Evolutionary conservation across 2,797 vertebrate genomes (phyloP), one percentile per base, ranked within the genome.

Genomic region (Muscicapa striata): DNA sequence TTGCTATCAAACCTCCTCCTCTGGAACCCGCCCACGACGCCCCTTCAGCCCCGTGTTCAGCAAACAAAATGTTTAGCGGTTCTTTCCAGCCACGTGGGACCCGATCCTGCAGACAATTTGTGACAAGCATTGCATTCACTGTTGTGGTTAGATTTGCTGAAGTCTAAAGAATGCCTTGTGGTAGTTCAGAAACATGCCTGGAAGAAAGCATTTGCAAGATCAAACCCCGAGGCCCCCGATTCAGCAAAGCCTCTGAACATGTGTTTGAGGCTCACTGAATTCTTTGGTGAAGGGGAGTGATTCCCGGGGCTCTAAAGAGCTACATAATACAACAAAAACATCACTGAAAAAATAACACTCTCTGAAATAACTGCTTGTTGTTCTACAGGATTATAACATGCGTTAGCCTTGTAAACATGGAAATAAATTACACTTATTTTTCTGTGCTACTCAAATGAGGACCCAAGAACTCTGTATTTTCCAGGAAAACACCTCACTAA

Each of bases 171-270:
- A 96, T 89, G 94, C 88, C 92, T 94, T 82, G 92, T 92, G 90
- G 90, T 96, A 94, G 90, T 74, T 93, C 90, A 95, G 94, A 95
- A 87, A 90, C 81, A 89, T 58, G 93, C 92, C 95, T 95, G 94
- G 90, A 85, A 96, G 94, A 81, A 92, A 94, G 81, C 46, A 49
- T 90, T 96, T 75, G 83, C 83, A 55, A 95, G 95, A 93, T 96
- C 94, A 94, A 93, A 95, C 89, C 93, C 91, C 32, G 87, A 93
- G 92, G 85, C 83, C 87, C 91, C 91, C 55, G 49, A 17, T 90
- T 87, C 93, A 96, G 90, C 70, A 94, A 96, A 95, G 91, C 63
- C 86, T 93, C 90, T 58, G 84, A 94, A 93, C 94, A 89, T 89
- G 87, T 94, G 89, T 90, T 93, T 88, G 95, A 96, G 93, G 87